A percentile compares a stretch with the other conserved stretches of the same genome.
These are phyloP conservation scores for Protobothrops flavoviridis DNA, from an alignment of 2,113 vertebrate species.

Conservation along the genomic window DNA sequence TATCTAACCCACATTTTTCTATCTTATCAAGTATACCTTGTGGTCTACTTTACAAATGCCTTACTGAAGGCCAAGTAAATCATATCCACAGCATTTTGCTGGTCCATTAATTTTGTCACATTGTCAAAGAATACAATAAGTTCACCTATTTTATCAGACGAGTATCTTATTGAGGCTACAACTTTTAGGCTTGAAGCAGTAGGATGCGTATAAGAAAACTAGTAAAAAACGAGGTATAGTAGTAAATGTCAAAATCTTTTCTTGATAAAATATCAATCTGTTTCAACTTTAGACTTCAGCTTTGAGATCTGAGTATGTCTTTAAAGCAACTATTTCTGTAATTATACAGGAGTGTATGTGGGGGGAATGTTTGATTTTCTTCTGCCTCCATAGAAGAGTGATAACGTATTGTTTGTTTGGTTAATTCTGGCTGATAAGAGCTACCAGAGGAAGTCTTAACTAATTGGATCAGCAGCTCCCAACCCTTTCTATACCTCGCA, in stretches of 20 bases:
- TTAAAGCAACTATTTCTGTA: neutral
- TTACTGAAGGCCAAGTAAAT: neutral
- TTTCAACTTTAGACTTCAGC: neutral
- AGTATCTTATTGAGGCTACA: neutral
- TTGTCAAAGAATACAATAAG: neutral
- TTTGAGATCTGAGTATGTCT: neutral
- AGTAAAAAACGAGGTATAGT: neutral
- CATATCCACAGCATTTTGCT: neutral
- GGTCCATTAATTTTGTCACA: neutral
- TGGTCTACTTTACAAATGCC: neutral
- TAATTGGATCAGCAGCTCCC: neutral
- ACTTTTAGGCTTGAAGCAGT: neutral
- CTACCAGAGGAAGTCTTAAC: neutral
- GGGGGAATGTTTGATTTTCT: neutral
- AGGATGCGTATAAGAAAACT: neutral
- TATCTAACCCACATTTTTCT: neutral
- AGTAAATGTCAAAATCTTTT: neutral
- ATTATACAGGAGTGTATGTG: neutral
- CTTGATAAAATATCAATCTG: neutral
- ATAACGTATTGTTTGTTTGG: neutral
- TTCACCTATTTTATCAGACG: neutral
- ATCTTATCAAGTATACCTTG: neutral
- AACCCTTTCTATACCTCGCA: too few relatives aligned
- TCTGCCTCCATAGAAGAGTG: neutral
- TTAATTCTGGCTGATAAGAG: neutral